phyloP scores from a whole-genome alignment of 2,113 vertebrate species.

The Cyprichromis sp. region DNA sequence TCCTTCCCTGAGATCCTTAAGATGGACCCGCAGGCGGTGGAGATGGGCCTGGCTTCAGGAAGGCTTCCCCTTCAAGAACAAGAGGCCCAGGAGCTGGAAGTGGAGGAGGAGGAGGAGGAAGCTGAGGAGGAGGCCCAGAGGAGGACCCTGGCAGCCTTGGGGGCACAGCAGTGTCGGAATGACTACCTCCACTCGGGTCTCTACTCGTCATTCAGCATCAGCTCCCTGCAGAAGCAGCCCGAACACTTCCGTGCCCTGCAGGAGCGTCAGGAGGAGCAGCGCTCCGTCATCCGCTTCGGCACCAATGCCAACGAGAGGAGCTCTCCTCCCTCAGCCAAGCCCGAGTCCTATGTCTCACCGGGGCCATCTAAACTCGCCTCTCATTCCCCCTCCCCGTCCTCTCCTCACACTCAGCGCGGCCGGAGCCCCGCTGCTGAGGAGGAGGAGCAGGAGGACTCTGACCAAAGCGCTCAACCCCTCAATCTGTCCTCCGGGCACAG shows the following conservation, averaged over 20 bases:
- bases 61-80: conserved; percentile 81
- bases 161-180: conserved; percentile 75
- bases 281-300: conserved; percentile 92
- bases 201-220: conserved; percentile 90
- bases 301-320: conserved; percentile 77
- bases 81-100: conserved; percentile 70
- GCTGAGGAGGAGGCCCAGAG: conserved; percentile 74
- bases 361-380: conserved; percentile 77
- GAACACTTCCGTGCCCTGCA: conserved; percentile 80
- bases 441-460: conserved; percentile 58
- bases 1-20: conserved; percentile 95
- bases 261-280: conserved; percentile 80
- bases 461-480: conserved; percentile 84
- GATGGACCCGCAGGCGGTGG: conserved; percentile 87
- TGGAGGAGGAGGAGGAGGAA: conserved; percentile 75
- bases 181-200: conserved; percentile 89
- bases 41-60: conserved; percentile 81
- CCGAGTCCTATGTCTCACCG: conserved; percentile 59
- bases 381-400: conserved; percentile 44
- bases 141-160: conserved; percentile 72
- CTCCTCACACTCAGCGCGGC: conserved; percentile 70
- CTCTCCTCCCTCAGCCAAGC: conserved; percentile 73
- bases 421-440: conserved; percentile 75
- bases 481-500: conserved; percentile 92
- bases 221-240: conserved; percentile 81